Percentiles rank a stretch among this genome's conserved stretches.
Conservation (phyloP, 2,888 invertebrate genomes). For the Calephelis perditalis region DNA sequence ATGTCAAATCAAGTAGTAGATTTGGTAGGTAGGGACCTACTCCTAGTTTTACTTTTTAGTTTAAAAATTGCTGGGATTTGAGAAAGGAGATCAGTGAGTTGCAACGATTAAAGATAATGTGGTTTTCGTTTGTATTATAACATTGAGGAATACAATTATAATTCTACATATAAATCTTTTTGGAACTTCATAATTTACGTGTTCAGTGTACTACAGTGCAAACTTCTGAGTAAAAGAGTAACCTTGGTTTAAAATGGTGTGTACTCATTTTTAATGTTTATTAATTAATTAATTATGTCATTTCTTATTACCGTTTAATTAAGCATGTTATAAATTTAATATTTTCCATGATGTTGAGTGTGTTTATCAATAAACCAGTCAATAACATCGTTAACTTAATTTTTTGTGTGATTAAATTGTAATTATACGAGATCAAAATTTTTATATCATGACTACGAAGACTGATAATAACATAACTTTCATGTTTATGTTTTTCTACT, state of each 20-base stretch:
- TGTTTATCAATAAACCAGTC: constrained; percentile 1
- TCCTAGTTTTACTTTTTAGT: not conserved
- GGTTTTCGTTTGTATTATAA: not conserved
- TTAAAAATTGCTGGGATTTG: constrained; percentile 5
- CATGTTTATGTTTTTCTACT: too few species aligned
- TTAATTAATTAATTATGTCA: constrained; percentile 13
- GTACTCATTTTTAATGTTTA: constrained; percentile 20
- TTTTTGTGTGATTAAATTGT: not conserved
- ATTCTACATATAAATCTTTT: not conserved
- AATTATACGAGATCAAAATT: not conserved
- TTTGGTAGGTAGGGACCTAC: not conserved
- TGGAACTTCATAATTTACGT: not conserved
- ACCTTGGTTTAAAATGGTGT: constrained; percentile 37
- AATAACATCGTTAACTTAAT: constrained; percentile 1
- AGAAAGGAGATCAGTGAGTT: not conserved
- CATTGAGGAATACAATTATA: not conserved
- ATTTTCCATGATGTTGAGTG: not conserved
- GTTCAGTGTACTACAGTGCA: not conserved
- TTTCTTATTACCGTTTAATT: not conserved
- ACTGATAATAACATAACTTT: too few species aligned
- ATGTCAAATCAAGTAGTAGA: not conserved
- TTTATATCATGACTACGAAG: too few species aligned
- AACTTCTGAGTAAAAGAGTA: constrained; percentile 19
- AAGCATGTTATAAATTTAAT: not conserved
- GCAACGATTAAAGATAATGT: not conserved